These are phyloP conservation scores for Melanaphis sacchari DNA, from an alignment of 1,140 invertebrate genomes.

Conservation along the genomic window DNA sequence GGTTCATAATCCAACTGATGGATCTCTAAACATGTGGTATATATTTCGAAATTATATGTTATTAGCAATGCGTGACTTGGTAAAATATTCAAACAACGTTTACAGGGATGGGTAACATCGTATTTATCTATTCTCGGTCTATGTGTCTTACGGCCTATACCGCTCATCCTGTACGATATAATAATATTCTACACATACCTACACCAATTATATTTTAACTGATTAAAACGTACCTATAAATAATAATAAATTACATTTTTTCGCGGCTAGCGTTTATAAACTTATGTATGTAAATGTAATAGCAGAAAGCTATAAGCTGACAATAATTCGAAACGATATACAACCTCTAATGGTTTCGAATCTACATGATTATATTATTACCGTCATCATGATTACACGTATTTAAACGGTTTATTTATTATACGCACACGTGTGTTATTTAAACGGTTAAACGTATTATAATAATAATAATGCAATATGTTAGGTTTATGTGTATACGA, in stretches of 20 bases:
- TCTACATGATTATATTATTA: not conserved
- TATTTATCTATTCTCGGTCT: not conserved
- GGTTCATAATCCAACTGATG: not conserved
- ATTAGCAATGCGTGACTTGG: not conserved
- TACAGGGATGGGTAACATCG: not conserved
- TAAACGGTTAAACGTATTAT: not conserved
- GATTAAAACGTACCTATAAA: not conserved
- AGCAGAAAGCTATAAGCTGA: not conserved
- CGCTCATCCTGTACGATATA: not conserved
- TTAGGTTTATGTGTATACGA: too few relatives aligned
- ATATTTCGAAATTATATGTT: slow-evolving; percentile 7
- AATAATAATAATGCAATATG: not conserved
- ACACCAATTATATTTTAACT: not conserved
- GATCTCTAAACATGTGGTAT: not conserved
- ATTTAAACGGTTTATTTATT: not conserved
- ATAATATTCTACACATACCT: not conserved
- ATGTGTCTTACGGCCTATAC: too few relatives aligned
- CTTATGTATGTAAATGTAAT: not conserved
- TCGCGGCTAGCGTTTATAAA: not conserved
- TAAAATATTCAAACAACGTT: not conserved
- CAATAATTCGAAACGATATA: not conserved
- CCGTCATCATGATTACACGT: not conserved
- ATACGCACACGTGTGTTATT: not conserved
- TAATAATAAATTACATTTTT: not conserved
- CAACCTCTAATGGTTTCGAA: not conserved